Conservation (phyloP, 2,888 invertebrate genomes). For the Tromatobia lineatoria region DNA sequence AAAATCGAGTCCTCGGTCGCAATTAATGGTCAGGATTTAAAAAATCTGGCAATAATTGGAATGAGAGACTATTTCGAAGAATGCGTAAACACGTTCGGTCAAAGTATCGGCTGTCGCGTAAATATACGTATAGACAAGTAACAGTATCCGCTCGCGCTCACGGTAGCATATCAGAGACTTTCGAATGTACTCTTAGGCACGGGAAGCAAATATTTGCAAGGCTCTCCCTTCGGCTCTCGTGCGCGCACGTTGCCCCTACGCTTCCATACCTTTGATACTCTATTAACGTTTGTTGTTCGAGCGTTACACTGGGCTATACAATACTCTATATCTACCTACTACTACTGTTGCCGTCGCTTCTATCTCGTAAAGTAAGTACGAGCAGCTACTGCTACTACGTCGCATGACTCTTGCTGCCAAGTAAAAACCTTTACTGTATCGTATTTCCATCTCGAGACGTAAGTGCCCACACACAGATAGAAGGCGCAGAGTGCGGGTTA, state of each 20-base stretch:
- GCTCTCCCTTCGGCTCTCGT: constrained; percentile 46
- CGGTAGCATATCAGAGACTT: constrained; percentile 61
- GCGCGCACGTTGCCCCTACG: constrained; percentile 55
- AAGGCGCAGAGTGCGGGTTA: constrained; percentile 30
- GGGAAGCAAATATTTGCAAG: constrained; percentile 67
- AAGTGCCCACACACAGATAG: constrained; percentile 3
- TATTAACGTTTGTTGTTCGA: constrained; percentile 67
- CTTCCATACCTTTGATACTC: constrained; percentile 64
- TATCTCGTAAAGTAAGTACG: constrained; percentile 38
- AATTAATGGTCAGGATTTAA: neutral
- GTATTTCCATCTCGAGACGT: constrained; percentile 59
- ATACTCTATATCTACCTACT: constrained; percentile 19
- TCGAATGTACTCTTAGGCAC: constrained; percentile 65
- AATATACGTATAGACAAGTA: constrained; percentile 29
- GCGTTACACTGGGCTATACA: neutral
- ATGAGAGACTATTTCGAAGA: neutral
- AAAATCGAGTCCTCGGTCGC: neutral
- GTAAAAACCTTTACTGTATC: constrained; percentile 50
- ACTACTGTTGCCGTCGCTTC: constrained; percentile 19
- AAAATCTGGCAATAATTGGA: neutral
- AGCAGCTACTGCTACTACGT: constrained; percentile 4
- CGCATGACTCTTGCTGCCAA: neutral
- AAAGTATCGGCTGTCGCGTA: neutral
- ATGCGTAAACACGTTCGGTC: neutral
- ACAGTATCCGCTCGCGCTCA: constrained; percentile 55